Evolutionary conservation across 1,140 invertebrate species (phyloP).

Genomic region (Argopecten irradians): DNA sequence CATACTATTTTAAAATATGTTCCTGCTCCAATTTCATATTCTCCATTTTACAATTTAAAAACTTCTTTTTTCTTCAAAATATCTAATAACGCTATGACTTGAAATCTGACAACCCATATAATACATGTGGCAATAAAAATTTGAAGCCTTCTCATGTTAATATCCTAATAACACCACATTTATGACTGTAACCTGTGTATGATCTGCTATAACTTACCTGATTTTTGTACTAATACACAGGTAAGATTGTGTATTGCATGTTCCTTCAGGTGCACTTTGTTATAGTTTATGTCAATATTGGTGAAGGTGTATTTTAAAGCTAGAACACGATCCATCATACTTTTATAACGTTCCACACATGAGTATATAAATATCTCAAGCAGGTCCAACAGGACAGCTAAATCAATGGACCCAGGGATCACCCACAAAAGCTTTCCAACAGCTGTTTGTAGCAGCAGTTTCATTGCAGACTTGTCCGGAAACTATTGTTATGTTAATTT

Average conservation of each 20-base stretch:
- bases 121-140: too few species aligned
- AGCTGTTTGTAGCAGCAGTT: not conserved
- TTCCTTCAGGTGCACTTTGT: not conserved
- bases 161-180: not conserved
- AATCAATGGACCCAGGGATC: not conserved
- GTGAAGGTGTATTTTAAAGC: not conserved
- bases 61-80: too few species aligned
- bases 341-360: not conserved
- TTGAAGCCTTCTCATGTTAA: too few species aligned
- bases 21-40: too few species aligned
- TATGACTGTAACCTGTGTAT: not conserved
- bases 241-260: not conserved
- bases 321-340: not conserved
- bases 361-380: too few species aligned
- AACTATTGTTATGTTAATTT: conserved; percentile 3
- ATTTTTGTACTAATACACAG: not conserved
- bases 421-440: not conserved
- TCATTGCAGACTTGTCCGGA: not conserved
- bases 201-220: not conserved
- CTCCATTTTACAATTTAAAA: too few species aligned
- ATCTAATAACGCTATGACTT: too few species aligned
- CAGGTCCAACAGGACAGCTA: not conserved
- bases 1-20: too few species aligned
- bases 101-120: too few species aligned
- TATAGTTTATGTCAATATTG: not conserved